These are phyloP conservation scores for Silurus glanis DNA, from an alignment of 2,113 vertebrate genomes.

Conservation along the genomic window DNA sequence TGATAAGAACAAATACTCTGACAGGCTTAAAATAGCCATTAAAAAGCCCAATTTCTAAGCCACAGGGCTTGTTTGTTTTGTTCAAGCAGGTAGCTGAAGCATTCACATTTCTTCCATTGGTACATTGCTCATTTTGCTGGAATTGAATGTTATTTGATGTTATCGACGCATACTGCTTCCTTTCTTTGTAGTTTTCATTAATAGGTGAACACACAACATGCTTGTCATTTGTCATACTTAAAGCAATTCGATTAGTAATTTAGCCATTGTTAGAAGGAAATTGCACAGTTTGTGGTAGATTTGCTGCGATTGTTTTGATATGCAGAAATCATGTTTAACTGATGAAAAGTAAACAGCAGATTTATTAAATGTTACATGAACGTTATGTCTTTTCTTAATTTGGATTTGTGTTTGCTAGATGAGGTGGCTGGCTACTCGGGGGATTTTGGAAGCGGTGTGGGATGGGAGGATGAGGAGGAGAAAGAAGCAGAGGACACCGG, in stretches of 20 bases:
- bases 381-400: neutral
- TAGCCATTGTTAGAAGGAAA: neutral
- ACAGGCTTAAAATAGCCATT: constrained; percentile 68
- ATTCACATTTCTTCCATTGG: neutral
- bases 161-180: neutral
- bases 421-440: constrained; percentile 87
- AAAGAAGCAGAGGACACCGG: constrained; percentile 86
- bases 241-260: constrained; percentile 17
- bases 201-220: neutral
- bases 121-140: constrained; percentile 26
- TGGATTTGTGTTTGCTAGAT: constrained; percentile 68
- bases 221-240: neutral
- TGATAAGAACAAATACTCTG: constrained; percentile 68
- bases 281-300: neutral
- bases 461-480: constrained; percentile 97
- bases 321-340: neutral
- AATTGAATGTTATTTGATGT: neutral
- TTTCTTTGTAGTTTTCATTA: neutral
- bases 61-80: constrained; percentile 49
- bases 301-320: neutral
- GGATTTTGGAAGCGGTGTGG: constrained; percentile 91
- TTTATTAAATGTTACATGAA: neutral
- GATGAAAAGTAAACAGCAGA: neutral
- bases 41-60: constrained; percentile 68
- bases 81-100: constrained; percentile 21